Conservation (phyloP, 2,888 invertebrate species). For the Melanophora roralis region DNA sequence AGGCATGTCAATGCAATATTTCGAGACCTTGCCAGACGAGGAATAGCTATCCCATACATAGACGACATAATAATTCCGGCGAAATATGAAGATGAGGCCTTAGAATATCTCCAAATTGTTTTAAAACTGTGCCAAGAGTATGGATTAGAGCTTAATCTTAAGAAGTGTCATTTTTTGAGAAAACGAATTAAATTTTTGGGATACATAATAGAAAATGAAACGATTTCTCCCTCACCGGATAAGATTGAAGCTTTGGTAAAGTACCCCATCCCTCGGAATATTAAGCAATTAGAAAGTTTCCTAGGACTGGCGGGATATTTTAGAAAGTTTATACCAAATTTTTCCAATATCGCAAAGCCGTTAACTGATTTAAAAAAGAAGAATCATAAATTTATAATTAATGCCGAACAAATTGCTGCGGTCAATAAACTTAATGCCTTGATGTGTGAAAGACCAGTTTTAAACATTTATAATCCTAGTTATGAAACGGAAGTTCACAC, state of each 20-base stretch:
- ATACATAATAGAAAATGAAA: conserved; percentile 53
- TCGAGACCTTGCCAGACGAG: neutral
- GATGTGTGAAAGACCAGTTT: conserved; percentile 47
- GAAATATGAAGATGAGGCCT: conserved; percentile 41
- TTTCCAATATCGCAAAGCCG: conserved; percentile 62
- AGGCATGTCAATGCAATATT: too few relatives aligned
- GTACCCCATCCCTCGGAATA: conserved; percentile 64
- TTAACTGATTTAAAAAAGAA: conserved; percentile 54
- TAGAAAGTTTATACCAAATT: conserved; percentile 65
- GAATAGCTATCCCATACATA: conserved; percentile 57
- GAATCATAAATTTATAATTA: too few relatives aligned
- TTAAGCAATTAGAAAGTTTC: conserved; percentile 67
- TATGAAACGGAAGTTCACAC: conserved; percentile 59
- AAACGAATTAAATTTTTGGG: conserved; percentile 54
- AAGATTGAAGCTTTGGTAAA: conserved; percentile 65
- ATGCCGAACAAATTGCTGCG: neutral
- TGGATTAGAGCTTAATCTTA: too few relatives aligned
- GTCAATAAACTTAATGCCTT: neutral
- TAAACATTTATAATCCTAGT: conserved; percentile 53
- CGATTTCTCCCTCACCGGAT: conserved; percentile 62
- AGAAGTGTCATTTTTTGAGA: conserved; percentile 60
- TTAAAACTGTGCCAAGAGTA: conserved; percentile 32
- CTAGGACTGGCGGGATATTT: conserved; percentile 68
- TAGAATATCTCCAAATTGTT: conserved; percentile 50
- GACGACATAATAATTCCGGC: conserved; percentile 67